Percentiles rank a stretch among this genome's conserved stretches.
phyloP scores from a whole-genome alignment of 2,888 invertebrate species.

The Apodemia hepburni region DNA sequence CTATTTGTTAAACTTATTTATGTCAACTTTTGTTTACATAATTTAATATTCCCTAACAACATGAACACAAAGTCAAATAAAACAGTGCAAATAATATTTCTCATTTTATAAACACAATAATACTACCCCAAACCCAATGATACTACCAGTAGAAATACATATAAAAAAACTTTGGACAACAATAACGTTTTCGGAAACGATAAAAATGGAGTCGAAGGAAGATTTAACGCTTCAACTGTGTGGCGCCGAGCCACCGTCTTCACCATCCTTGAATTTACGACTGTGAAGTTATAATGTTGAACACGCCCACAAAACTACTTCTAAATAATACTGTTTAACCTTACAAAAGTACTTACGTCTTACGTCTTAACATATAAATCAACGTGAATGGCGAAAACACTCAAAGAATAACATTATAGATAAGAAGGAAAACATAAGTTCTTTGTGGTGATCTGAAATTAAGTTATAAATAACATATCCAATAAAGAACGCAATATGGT shows the following conservation, averaged over 20 bases:
- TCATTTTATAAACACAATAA: neutral
- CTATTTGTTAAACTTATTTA: no score
- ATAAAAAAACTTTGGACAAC: conserved; percentile 15
- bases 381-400: conserved; percentile 28
- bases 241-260: conserved; percentile 43
- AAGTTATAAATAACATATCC: conserved; percentile 37
- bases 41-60: no score
- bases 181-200: conserved; percentile 46
- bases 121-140: neutral
- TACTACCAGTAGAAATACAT: neutral
- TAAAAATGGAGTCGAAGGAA: conserved; percentile 46
- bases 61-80: neutral
- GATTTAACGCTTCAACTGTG: conserved; percentile 42
- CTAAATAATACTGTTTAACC: conserved; percentile 38
- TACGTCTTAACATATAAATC: conserved; percentile 29
- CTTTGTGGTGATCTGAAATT: conserved; percentile 27
- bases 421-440: conserved; percentile 20
- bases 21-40: no score
- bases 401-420: conserved; percentile 24
- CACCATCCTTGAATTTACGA: conserved; percentile 46
- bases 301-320: conserved; percentile 42
- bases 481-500: conserved; percentile 33
- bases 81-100: neutral
- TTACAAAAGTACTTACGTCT: conserved; percentile 35
- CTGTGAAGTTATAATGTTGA: conserved; percentile 41